Conservation (phyloP, 1,140 invertebrate species). For the Anastrepha obliqua region DNA sequence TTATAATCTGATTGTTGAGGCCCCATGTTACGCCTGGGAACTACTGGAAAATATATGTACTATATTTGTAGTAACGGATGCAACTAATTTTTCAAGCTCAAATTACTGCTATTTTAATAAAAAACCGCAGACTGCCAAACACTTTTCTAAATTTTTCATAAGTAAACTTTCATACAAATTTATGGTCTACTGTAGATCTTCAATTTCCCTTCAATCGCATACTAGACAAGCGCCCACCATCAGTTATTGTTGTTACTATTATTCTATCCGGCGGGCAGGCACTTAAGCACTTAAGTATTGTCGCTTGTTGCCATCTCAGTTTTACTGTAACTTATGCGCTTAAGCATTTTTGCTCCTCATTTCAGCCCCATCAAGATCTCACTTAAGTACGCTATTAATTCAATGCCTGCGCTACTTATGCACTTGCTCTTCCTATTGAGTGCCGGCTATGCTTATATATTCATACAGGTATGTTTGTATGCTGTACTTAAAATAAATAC, state of each 20-base stretch:
- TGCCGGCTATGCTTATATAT: neutral
- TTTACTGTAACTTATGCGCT: neutral
- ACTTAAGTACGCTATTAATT: constrained; percentile 18
- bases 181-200: too few relatives aligned
- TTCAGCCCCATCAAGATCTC: constrained; percentile 7
- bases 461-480: neutral
- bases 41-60: too few relatives aligned
- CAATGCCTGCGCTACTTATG: neutral
- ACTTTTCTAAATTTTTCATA: too few relatives aligned
- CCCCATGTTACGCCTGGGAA: too few relatives aligned
- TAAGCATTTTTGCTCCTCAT: neutral
- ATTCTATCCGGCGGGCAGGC: neutral
- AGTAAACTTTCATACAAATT: too few relatives aligned
- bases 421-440: neutral
- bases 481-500: neutral
- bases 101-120: too few relatives aligned
- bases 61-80: too few relatives aligned
- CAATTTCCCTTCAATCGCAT: too few relatives aligned
- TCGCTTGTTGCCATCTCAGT: neutral
- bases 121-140: too few relatives aligned
- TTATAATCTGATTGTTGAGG: too few relatives aligned
- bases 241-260: neutral
- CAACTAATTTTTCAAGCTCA: too few relatives aligned
- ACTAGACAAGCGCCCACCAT: neutral
- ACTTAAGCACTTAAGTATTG: constrained; percentile 17